Percentiles rank a stretch among this genome's conserved stretches.
Evolutionary conservation across 2,113 vertebrate species (phyloP).

Genomic region (Dromaius novaehollandiae): DNA sequence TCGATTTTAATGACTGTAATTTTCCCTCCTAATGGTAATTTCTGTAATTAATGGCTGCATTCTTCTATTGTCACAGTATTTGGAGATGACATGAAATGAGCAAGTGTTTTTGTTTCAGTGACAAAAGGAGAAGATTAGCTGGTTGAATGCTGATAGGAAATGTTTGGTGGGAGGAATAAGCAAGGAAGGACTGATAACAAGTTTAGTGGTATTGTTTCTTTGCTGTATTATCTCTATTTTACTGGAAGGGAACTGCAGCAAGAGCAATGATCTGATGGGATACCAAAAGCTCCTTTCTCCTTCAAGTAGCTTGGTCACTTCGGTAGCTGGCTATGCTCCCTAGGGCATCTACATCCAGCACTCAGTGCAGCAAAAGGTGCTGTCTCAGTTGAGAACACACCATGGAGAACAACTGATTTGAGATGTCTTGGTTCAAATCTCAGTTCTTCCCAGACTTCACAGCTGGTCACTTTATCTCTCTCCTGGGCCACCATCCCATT

Average conservation of each 20-base stretch:
- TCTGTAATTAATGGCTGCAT: constrained; percentile 71
- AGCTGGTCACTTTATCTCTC: fast-evolving
- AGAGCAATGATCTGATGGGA: background rate
- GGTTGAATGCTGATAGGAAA: constrained; percentile 43
- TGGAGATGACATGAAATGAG: constrained; percentile 66
- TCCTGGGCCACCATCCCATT: background rate
- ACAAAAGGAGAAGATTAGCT: constrained; percentile 68
- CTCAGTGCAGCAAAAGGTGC: fast-evolving
- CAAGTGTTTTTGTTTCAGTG: constrained; percentile 68
- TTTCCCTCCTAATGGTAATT: constrained; percentile 51
- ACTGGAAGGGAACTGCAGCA: background rate
- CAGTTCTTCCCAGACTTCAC: background rate
- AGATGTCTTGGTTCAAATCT: background rate
- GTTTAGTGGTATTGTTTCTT: background rate
- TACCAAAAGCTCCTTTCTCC: background rate
- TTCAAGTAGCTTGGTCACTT: fast-evolving
- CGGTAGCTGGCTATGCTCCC: background rate
- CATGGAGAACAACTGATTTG: background rate
- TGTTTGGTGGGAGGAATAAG: constrained; percentile 58
- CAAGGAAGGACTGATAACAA: constrained; percentile 13
- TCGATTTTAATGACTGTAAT: constrained; percentile 62
- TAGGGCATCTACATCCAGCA: background rate
- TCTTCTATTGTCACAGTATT: constrained; percentile 43
- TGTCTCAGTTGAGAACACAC: fast-evolving
- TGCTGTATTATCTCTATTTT: constrained; percentile 14